phyloP scores from a whole-genome alignment of 1,140 invertebrate genomes.

The Drosophila ohnishii region DNA sequence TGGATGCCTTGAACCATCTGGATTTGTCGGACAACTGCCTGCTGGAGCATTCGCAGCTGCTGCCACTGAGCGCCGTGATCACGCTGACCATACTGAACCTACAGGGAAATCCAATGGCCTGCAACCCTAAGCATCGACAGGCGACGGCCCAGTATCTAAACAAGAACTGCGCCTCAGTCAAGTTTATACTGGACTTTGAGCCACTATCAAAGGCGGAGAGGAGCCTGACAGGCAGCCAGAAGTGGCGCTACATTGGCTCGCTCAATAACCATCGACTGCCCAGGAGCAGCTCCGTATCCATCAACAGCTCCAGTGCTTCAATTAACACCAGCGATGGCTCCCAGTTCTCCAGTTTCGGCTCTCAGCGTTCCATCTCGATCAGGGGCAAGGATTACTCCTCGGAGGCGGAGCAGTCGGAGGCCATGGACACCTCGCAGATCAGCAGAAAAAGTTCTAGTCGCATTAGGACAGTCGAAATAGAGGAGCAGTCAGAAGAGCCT shows the following conservation, averaged over 20 bases:
- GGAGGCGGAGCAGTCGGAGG: conserved; percentile 35
- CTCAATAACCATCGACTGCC: conserved; percentile 39
- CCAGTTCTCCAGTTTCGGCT: conserved; percentile 72
- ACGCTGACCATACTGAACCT: conserved; percentile 85
- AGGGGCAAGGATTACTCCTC: conserved; percentile 40
- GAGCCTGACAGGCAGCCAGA: conserved; percentile 81
- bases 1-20: conserved; percentile 85
- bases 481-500: conserved; percentile 18
- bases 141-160: conserved; percentile 85
- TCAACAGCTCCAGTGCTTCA: conserved; percentile 53
- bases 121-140: conserved; percentile 85
- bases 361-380: conserved; percentile 56
- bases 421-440: conserved; percentile 7
- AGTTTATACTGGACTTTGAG: conserved; percentile 86
- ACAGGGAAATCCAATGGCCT: conserved; percentile 86
- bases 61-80: conserved; percentile 85
- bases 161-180: conserved; percentile 84
- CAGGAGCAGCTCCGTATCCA: conserved; percentile 51
- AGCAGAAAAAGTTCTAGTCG: conserved; percentile 32
- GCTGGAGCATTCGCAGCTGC: conserved; percentile 85
- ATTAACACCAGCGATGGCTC: conserved; percentile 55
- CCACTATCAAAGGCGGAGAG: conserved; percentile 85
- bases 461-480: conserved; percentile 70
- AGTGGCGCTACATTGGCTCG: conserved; percentile 47
- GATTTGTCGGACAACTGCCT: conserved; percentile 87